Evolutionary conservation across 2,797 vertebrate species (phyloP), one percentile per base, ranked within the genome.

Genomic region (Hapalemur alaotrensis): DNA sequence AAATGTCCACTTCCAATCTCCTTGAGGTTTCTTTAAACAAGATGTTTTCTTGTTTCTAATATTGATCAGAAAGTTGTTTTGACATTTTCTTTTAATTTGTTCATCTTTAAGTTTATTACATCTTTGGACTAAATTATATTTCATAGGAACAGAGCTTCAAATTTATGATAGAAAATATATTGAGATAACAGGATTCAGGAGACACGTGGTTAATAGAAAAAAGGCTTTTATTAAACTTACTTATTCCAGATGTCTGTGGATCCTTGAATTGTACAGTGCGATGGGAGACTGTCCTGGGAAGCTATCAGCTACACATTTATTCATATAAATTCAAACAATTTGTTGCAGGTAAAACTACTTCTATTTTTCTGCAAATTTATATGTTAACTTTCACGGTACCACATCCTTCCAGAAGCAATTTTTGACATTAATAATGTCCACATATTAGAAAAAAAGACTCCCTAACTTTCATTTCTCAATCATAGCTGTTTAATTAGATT

Each of bases 401-500:
- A 22, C 18, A n/a, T 80, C 65, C 25, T 92, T 82, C 7, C 57
- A 75, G 10, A 65, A 70, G 46, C 38, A 90, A 80, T 35, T 95
- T 78, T 87, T 95, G 57, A 95, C 41, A 84, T 96, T 83, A 89
- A 78, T 14, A 82, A 93, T 84, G 23, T 75, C 69, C 85, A 72
- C 28, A 91, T 85, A 59, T 46, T 93, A 91, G n/a, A 35, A 75
- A 87, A 63, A 72, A 81, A 70, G 25, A 57, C 22, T n/a, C 2
- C 11, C 65, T 86, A 43, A 28, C 2, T 96, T 85, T 92, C 25
- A 82, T 93, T 93, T 89, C n/a, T 94, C 70, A 80, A 43, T 89
- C 73, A 95, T 63, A 93, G 41, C 7, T 28, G 96, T 89, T 94
- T 96, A 92, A 97, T 88, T 96, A 95, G 54, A 95, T 67, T 78